A percentile compares a stretch with the other conserved stretches of the same genome.
Evolutionary conservation across 1,140 invertebrate species (phyloP).

Genomic region (Heliothis virescens): DNA sequence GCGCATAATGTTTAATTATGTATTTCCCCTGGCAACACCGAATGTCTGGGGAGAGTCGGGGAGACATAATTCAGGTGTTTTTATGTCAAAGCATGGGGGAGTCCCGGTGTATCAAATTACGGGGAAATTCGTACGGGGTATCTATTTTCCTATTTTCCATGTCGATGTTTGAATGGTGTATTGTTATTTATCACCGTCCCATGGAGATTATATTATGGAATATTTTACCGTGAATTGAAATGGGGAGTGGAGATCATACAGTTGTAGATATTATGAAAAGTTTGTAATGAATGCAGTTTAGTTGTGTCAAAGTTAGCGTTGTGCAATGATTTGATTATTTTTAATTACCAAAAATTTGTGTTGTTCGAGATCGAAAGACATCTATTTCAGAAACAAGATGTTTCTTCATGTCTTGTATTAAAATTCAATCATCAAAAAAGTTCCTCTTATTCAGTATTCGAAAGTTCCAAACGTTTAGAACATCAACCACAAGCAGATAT

Average conservation of each 20-base stretch:
- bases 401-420: too few relatives aligned
- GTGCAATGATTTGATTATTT: too few relatives aligned
- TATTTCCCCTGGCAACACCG: background rate
- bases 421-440: background rate
- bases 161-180: slow-evolving; percentile 22
- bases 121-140: slow-evolving; percentile 4
- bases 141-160: slow-evolving; percentile 32
- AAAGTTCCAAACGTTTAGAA: background rate
- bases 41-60: background rate
- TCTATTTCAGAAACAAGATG: too few relatives aligned
- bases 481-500: background rate
- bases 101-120: background rate
- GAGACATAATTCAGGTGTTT: slow-evolving; percentile 23
- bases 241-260: background rate
- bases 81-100: slow-evolving; percentile 28
- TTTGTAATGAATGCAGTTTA: too few relatives aligned
- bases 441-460: too few relatives aligned
- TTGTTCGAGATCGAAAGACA: too few relatives aligned
- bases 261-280: background rate
- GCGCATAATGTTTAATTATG: slow-evolving; percentile 42
- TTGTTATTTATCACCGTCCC: slow-evolving; percentile 30
- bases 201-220: slow-evolving; percentile 19
- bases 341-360: too few relatives aligned
- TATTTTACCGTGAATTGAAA: slow-evolving; percentile 1
- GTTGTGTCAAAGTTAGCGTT: too few relatives aligned